A percentile compares a stretch with the other conserved stretches of the same genome.
These are phyloP conservation scores for Pardalotus punctatus DNA, from an alignment of 2,113 vertebrate species.

Conservation along the genomic window DNA sequence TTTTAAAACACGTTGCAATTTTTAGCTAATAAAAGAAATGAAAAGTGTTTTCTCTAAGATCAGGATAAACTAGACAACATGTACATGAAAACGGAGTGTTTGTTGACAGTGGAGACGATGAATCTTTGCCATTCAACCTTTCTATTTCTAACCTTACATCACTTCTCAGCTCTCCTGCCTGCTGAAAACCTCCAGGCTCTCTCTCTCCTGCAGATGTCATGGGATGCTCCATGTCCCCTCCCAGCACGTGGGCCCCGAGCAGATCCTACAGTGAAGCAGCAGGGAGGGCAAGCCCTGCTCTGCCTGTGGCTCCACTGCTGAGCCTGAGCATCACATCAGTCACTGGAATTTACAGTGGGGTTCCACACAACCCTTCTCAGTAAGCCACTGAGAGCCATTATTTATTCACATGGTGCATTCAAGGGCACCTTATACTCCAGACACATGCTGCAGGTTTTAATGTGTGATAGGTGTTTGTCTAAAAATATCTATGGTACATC, in stretches of 20 bases:
- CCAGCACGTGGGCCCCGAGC: rapidly evolving
- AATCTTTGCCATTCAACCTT: not conserved
- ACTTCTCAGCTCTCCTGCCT: not conserved
- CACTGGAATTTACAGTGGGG: not conserved
- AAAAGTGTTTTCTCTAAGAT: not conserved
- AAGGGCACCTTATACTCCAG: not conserved
- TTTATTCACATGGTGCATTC: rapidly evolving
- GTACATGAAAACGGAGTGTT: not conserved
- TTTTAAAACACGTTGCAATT: not conserved
- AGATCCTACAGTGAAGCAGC: not conserved
- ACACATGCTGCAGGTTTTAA: not conserved
- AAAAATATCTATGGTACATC: not conserved
- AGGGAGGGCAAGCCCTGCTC: too few species aligned
- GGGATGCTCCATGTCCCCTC: not conserved
- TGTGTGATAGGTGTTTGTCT: not conserved
- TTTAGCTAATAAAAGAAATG: not conserved
- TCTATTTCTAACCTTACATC: not conserved
- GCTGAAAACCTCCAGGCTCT: not conserved
- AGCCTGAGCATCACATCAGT: not conserved
- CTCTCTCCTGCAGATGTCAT: not conserved
- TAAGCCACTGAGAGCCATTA: not conserved
- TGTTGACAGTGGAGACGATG: not conserved
- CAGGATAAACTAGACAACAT: not conserved
- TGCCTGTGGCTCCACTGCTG: not conserved
- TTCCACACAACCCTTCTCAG: not conserved